Conservation (phyloP, 2,888 invertebrate genomes). For the Linyphia triangularis region DNA sequence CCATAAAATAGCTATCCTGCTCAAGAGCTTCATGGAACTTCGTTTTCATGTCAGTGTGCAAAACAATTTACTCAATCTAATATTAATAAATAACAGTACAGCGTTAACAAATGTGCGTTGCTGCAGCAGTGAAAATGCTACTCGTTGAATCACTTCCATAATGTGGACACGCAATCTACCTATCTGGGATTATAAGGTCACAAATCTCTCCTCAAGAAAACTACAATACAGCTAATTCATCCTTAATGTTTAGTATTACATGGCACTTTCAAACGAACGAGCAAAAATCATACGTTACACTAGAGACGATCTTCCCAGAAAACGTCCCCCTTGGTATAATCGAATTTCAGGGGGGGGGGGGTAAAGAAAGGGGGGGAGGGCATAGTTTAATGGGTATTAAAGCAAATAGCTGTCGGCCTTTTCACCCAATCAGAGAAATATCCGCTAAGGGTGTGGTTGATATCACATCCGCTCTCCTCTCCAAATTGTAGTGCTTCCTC, state of each 20-base stretch:
- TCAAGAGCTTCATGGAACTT: too few relatives aligned
- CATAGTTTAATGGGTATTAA: constrained; percentile 23
- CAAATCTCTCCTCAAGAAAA: too few relatives aligned
- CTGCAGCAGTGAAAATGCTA: too few relatives aligned
- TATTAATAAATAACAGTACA: too few relatives aligned
- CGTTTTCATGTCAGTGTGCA: too few relatives aligned
- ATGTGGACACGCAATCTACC: too few relatives aligned
- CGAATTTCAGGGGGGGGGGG: constrained; percentile 1
- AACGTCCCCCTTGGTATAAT: constrained; percentile 40
- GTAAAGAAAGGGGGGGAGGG: not conserved
- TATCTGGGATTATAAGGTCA: not conserved
- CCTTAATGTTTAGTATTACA: constrained; percentile 65
- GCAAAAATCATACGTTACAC: constrained; percentile 47
- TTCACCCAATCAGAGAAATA: constrained; percentile 72
- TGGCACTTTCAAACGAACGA: constrained; percentile 15
- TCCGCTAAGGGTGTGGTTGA: constrained; percentile 64
- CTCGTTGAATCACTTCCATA: too few relatives aligned
- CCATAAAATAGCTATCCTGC: too few relatives aligned
- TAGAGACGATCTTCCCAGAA: constrained; percentile 19
- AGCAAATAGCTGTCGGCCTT: constrained; percentile 64
- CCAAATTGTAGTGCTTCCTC: constrained; percentile 56
- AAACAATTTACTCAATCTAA: too few relatives aligned
- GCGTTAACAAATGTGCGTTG: too few relatives aligned
- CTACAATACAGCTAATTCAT: too few relatives aligned
- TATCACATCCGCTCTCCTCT: constrained; percentile 13